A percentile compares a stretch with the other conserved stretches of the same genome.
These are phyloP conservation scores for Trogon melanurus DNA, from an alignment of 2,113 vertebrate genomes.

Conservation along the genomic window DNA sequence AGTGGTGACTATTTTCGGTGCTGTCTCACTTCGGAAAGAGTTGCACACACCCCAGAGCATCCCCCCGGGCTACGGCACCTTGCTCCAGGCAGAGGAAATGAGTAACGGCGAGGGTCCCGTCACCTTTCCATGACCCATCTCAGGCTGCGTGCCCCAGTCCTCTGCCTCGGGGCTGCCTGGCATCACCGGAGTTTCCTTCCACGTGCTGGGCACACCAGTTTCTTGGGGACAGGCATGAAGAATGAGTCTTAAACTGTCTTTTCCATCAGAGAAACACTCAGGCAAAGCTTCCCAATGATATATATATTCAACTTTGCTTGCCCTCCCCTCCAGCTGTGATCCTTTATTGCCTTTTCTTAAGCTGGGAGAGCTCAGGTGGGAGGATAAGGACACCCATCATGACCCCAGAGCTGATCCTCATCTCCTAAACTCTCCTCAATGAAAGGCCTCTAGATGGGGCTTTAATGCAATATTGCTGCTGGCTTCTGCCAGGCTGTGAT, in stretches of 20 bases:
- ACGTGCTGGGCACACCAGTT: neutral
- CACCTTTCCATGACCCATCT: neutral
- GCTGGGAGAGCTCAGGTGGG: neutral
- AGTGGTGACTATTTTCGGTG: slow-evolving; percentile 34
- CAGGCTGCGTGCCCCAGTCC: neutral
- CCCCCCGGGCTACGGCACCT: neutral
- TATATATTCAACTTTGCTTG: no score
- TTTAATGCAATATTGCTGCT: slow-evolving; percentile 16
- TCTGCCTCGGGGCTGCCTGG: neutral
- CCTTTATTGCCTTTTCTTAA: neutral
- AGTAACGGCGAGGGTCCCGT: neutral
- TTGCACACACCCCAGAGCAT: neutral
- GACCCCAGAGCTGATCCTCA: neutral
- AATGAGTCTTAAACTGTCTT: neutral
- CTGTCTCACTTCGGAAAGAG: slow-evolving; percentile 35
- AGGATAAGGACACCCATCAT: neutral
- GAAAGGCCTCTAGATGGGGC: slow-evolving; percentile 52
- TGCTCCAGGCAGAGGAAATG: slow-evolving; percentile 1
- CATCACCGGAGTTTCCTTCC: neutral
- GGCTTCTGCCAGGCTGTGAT: neutral
- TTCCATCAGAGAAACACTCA: neutral
- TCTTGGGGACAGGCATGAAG: neutral
- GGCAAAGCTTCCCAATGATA: neutral
- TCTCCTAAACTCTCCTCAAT: neutral
- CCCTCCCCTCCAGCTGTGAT: neutral